Percentiles rank a stretch among this genome's conserved stretches.
These are phyloP conservation scores for Lophius piscatorius DNA, from an alignment of 2,113 vertebrate species.

Conservation along the genomic window DNA sequence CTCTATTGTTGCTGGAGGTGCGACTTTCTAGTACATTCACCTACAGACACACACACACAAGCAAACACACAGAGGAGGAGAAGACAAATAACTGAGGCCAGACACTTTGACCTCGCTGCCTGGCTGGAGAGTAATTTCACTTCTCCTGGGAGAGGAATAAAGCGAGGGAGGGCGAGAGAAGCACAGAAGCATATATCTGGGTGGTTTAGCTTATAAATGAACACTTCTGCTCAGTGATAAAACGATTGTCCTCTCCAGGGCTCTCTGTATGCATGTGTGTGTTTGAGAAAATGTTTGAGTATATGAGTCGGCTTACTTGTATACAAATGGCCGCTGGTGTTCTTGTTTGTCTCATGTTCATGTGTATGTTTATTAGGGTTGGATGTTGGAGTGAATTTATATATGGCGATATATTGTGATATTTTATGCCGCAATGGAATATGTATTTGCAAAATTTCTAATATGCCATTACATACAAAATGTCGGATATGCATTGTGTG, in stretches of 20 bases:
- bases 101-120: constrained; percentile 77
- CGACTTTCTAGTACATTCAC: too few relatives aligned
- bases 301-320: constrained; percentile 1
- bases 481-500: too few relatives aligned
- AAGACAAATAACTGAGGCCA: constrained; percentile 80
- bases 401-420: too few relatives aligned
- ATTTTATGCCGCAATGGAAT: too few relatives aligned
- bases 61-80: constrained; percentile 45
- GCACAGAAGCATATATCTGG: constrained; percentile 37
- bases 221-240: constrained; percentile 72
- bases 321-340: too few relatives aligned
- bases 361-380: too few relatives aligned
- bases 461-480: too few relatives aligned
- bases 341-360: too few relatives aligned
- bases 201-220: constrained; percentile 78
- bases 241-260: constrained; percentile 50
- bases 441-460: too few relatives aligned
- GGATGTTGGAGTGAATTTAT: too few relatives aligned
- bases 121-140: constrained; percentile 79
- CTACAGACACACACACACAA: constrained; percentile 7
- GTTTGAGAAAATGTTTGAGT: constrained; percentile 2
- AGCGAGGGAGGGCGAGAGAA: constrained; percentile 35
- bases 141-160: constrained; percentile 67
- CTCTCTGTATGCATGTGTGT: constrained; percentile 1
- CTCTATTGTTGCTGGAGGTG: too few relatives aligned